Evolutionary conservation across 2,113 vertebrate species (phyloP), one percentile per base, ranked within the genome.

Genomic region (Percina caprodes): DNA sequence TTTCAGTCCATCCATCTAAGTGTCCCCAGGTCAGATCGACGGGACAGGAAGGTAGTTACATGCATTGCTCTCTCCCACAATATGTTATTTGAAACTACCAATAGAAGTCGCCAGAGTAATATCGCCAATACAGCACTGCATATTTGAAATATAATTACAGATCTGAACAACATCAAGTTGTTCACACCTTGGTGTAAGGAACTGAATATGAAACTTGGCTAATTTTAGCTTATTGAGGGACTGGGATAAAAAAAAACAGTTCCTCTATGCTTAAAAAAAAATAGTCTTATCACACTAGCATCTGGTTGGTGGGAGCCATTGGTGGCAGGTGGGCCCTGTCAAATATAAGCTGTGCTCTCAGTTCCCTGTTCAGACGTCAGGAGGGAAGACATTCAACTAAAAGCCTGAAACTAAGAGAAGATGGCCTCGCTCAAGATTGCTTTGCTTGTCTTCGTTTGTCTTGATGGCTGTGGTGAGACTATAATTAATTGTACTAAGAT

Each of bases 381-480:
- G 33, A 75, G 51, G 9, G 62, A 74, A n/a, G 16, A 58, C 48
- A 2, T 70, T 42, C 33, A 75, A 16, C 35, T 8, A 13, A 33
- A 26, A 24, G 14, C 46, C 42, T 45, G 15, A 55, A 67, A 55
- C 49, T n/a, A 54, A 23, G 23, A 35, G 39, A 80, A 1, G 67
- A 95, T 94, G 93, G 81, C 84, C 26, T 60, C 24, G 15, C 21
- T 90, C 26, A 86, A 33, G 30, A 80, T 90, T n/a, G 33, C 76
- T 9, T 10, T 93, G 67, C 19, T 94, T 61, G 24, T 94, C 63
- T 71, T 86, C 24, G 49, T 88, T 10, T 73, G 80, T 21, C 77
- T 92, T 55, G 84, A 91, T 42, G 48, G 79, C 69, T 79, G 35
- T 55, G 92, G 94, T 95, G 88, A 90, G 90, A 69, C 21, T 30